Evolutionary conservation across 1,140 invertebrate species (phyloP).

Genomic region (Aphelinus certus): DNA sequence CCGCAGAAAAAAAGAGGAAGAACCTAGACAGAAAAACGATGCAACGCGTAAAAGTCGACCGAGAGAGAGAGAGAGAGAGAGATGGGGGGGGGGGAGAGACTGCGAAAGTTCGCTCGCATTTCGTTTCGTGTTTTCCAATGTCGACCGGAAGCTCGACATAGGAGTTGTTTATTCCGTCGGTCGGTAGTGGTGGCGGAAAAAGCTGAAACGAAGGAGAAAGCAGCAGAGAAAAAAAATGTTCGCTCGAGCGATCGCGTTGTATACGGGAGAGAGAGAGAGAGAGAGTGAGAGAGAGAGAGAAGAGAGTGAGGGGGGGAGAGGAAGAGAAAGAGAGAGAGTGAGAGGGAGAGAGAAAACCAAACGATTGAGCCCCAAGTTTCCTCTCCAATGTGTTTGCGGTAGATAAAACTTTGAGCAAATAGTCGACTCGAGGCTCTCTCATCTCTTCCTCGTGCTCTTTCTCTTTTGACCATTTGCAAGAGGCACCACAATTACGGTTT

Average conservation of each 20-base stretch:
- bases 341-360: slow-evolving; percentile 3
- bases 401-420: slow-evolving; percentile 56
- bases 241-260: slow-evolving; percentile 24
- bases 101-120: slow-evolving; percentile 24
- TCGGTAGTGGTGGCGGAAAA: slow-evolving; percentile 35
- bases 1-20: slow-evolving; percentile 5
- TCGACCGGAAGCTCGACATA: slow-evolving; percentile 51
- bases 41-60: slow-evolving; percentile 1
- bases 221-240: slow-evolving; percentile 28
- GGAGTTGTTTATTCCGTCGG: slow-evolving; percentile 58
- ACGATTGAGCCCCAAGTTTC: slow-evolving; percentile 43
- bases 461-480: background rate
- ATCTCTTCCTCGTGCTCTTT: background rate
- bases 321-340: slow-evolving; percentile 37
- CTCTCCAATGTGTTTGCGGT: slow-evolving; percentile 53
- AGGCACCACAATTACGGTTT: slow-evolving; percentile 10
- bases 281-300: slow-evolving; percentile 40
- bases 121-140: slow-evolving; percentile 49
- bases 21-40: slow-evolving; percentile 6
- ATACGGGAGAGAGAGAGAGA: slow-evolving; percentile 34
- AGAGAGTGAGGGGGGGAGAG: slow-evolving; percentile 21
- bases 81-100: background rate
- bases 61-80: background rate
- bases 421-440: slow-evolving; percentile 33
- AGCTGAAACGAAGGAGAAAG: slow-evolving; percentile 26